Conservation (phyloP, 2,113 vertebrate species). For the Orycteropus afer region DNA sequence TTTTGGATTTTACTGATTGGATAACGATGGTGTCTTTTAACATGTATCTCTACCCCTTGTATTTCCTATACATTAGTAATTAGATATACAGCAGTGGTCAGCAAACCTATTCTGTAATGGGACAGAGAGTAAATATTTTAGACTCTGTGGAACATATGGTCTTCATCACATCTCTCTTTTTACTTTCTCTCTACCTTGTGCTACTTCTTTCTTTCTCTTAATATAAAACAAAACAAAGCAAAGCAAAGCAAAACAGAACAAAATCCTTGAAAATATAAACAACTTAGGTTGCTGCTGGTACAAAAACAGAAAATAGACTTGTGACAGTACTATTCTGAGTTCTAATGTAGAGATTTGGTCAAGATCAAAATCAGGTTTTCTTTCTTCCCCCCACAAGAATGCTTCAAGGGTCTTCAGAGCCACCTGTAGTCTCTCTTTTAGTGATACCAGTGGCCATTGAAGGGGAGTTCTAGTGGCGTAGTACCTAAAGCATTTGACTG, state of each 20-base stretch:
- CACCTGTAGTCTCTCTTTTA: not conserved
- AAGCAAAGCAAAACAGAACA: too few species aligned
- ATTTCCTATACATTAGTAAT: not conserved
- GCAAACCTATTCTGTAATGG: not conserved
- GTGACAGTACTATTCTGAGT: not conserved
- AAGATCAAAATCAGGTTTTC: not conserved
- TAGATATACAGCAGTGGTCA: not conserved
- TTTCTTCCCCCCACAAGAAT: not conserved
- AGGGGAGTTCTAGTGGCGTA: too few species aligned
- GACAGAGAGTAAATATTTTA: not conserved
- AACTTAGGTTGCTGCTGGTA: not conserved
- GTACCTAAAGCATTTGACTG: too few species aligned
- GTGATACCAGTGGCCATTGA: too few species aligned
- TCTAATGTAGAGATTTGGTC: not conserved
- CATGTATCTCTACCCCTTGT: not conserved
- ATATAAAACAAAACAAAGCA: too few species aligned
- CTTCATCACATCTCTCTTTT: not conserved
- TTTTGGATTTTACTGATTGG: not conserved
- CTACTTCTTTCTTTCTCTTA: not conserved
- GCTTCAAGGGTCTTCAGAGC: not conserved
- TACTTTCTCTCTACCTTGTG: too few species aligned
- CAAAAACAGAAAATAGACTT: not conserved
- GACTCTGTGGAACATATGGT: not conserved
- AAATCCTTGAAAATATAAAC: too few species aligned
- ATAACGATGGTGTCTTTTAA: not conserved